These are phyloP conservation scores for Acropternis orthonyx DNA, from an alignment of 2,797 vertebrate species.

Conservation along the genomic window DNA sequence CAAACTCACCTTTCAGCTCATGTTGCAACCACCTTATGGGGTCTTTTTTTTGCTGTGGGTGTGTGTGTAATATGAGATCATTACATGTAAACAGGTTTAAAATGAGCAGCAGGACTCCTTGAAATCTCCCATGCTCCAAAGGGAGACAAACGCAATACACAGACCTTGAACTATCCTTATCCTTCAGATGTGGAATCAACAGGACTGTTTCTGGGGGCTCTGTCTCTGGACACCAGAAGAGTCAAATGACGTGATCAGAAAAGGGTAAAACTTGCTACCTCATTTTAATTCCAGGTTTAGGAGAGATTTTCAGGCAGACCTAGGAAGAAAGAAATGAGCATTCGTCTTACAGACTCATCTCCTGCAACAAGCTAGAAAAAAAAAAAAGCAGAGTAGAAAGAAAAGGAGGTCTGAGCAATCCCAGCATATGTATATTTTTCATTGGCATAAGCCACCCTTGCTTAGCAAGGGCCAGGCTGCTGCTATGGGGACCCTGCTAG, in stretches of 20 bases:
- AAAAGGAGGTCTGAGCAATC: not conserved
- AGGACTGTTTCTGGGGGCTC: not conserved
- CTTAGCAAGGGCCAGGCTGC: constrained; percentile 27
- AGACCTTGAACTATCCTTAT: not conserved
- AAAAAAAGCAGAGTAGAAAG: not conserved
- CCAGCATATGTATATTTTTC: constrained; percentile 23
- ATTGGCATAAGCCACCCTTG: constrained; percentile 6
- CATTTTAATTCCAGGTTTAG: not conserved
- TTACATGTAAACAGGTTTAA: not conserved
- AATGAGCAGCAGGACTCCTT: not conserved
- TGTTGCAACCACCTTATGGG: not conserved
- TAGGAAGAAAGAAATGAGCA: not conserved
- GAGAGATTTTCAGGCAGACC: not conserved
- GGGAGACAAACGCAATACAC: not conserved
- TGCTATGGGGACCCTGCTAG: not conserved
- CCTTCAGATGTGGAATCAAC: not conserved
- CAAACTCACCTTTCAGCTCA: not conserved
- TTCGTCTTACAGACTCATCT: not conserved
- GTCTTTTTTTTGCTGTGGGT: not conserved
- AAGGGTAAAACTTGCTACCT: not conserved
- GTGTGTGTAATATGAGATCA: not conserved
- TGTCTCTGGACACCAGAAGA: not conserved
- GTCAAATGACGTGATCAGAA: not conserved
- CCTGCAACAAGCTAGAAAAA: not conserved
- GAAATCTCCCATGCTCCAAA: not conserved